A percentile compares a stretch with the other conserved stretches of the same genome.
Evolutionary conservation across 2,113 vertebrate species (phyloP).

Genomic region (Cervus canadensis): DNA sequence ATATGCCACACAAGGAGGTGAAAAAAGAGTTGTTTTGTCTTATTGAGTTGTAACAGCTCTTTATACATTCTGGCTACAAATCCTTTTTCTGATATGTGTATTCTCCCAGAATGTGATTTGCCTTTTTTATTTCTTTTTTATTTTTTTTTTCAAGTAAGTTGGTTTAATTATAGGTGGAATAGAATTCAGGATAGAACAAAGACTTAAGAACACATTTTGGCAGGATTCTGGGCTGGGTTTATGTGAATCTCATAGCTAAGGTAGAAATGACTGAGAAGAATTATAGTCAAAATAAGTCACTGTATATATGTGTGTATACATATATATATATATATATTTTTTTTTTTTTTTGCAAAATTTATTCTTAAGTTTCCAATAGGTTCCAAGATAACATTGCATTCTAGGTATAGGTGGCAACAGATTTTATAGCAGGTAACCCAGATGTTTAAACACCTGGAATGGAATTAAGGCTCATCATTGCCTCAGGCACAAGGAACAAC

Average conservation of each 20-base stretch:
- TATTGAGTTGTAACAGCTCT: constrained; percentile 23
- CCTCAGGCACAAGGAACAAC: not conserved
- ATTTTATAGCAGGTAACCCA: not conserved
- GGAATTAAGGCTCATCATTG: not conserved
- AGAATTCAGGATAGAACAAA: not conserved
- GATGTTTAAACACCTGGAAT: not conserved
- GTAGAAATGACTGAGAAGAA: not conserved
- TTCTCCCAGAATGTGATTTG: not conserved
- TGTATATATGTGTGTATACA: not conserved
- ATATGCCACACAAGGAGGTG: not conserved
- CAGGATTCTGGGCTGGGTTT: not conserved
- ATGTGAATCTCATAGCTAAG: not conserved
- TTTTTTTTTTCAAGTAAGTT: not conserved
- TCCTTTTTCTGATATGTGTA: constrained; percentile 4
- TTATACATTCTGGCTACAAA: constrained; percentile 21
- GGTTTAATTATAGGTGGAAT: not conserved
- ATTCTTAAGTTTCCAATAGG: not conserved
- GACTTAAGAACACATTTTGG: not conserved
- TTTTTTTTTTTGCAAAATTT: not conserved
- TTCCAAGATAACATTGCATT: not conserved
- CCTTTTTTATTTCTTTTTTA: constrained; percentile 23
- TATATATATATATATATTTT: too few species aligned
- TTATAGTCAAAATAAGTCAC: not conserved
- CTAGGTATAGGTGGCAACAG: not conserved
- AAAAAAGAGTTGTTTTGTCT: not conserved